Conservation (phyloP, 2,797 vertebrate genomes). For the Rallus crepitans region DNA sequence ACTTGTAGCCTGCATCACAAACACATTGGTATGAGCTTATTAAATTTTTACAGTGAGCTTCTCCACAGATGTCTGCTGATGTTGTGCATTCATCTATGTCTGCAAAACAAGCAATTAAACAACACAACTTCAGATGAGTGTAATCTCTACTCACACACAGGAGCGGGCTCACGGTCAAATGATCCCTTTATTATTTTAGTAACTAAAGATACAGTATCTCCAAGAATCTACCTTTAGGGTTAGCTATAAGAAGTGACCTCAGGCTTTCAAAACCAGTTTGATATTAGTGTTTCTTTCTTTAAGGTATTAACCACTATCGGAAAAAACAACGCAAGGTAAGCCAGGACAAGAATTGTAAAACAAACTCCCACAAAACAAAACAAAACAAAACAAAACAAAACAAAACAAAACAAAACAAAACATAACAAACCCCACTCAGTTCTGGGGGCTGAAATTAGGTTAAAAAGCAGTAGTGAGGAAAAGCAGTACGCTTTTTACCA, state of each 20-base stretch:
- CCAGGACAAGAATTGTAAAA: background rate
- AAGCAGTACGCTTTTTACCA: background rate
- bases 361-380: background rate
- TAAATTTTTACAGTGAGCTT: constrained; percentile 87
- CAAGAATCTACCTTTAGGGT: background rate
- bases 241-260: background rate
- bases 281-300: background rate
- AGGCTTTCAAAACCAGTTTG: background rate
- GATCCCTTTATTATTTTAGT: background rate
- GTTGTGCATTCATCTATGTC: constrained; percentile 90
- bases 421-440: background rate
- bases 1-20: constrained; percentile 88
- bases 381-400: background rate
- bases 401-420: background rate
- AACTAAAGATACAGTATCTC: background rate
- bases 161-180: background rate
- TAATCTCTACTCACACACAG: background rate
- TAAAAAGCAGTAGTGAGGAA: background rate
- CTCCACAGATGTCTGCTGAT: constrained; percentile 85
- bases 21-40: constrained; percentile 87
- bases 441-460: background rate
- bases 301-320: background rate
- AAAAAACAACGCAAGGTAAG: background rate
- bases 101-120: constrained; percentile 74
- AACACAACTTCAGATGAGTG: background rate